These are phyloP conservation scores for Ectemnius continuus DNA, from an alignment of 2,888 invertebrate species.

Conservation along the genomic window DNA sequence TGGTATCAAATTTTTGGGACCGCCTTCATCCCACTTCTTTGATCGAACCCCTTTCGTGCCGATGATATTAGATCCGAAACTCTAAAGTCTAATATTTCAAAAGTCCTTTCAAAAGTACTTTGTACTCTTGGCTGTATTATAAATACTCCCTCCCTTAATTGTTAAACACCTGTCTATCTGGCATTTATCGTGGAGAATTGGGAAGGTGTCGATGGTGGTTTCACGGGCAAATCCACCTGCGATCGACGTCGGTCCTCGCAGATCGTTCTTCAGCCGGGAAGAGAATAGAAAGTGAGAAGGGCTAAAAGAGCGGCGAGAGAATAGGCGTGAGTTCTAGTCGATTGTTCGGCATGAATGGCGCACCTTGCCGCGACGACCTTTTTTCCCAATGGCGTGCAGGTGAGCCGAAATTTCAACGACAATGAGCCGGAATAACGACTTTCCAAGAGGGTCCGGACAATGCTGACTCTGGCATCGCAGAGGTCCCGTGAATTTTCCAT, in stretches of 20 bases:
- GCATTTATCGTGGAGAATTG: too few relatives aligned
- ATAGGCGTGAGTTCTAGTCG: conserved; percentile 36
- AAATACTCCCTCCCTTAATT: too few relatives aligned
- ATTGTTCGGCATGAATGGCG: conserved; percentile 44
- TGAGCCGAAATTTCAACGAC: conserved; percentile 42
- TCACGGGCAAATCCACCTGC: conserved; percentile 11
- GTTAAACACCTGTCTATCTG: too few relatives aligned
- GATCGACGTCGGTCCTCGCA: conserved; percentile 12
- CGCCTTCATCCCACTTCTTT: too few relatives aligned
- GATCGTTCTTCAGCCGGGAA: background rate
- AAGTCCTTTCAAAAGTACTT: too few relatives aligned
- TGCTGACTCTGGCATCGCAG: conserved; percentile 13
- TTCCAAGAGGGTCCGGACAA: conserved; percentile 41
- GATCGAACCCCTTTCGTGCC: too few relatives aligned
- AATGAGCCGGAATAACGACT: conserved; percentile 50
- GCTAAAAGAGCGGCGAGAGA: conserved; percentile 17
- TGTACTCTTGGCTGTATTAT: too few relatives aligned
- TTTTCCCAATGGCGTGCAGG: conserved; percentile 27
- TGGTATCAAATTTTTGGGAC: too few relatives aligned
- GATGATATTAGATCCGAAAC: too few relatives aligned
- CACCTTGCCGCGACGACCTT: conserved; percentile 38
- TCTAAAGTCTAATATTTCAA: too few relatives aligned
- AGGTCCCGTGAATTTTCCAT: conserved; percentile 38
- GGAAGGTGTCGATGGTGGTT: background rate
- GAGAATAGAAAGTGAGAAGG: conserved; percentile 17